Percentiles rank a stretch among this genome's conserved stretches.
Evolutionary conservation across 2,888 invertebrate species (phyloP).

Genomic region (Brenthis ino): DNA sequence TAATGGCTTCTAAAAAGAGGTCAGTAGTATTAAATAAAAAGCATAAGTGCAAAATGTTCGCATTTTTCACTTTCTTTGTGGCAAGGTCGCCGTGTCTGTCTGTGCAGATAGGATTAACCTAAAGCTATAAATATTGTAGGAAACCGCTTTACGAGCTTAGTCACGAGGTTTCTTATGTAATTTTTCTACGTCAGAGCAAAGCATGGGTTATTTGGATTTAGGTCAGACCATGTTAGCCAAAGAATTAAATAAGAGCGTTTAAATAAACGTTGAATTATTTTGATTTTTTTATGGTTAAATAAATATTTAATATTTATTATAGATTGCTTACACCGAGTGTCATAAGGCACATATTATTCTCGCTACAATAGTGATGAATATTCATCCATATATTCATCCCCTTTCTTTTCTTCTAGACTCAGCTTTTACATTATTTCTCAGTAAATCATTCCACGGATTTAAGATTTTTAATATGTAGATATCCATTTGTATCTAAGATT

Average conservation of each 20-base stretch:
- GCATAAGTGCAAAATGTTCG: slow-evolving; percentile 32
- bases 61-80: slow-evolving; percentile 36
- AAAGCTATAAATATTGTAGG: slow-evolving; percentile 36
- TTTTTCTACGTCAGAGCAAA: slow-evolving; percentile 28
- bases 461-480: no score
- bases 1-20: neutral
- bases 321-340: no score
- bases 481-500: no score
- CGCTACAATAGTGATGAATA: no score
- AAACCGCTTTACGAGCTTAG: slow-evolving; percentile 37
- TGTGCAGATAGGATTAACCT: slow-evolving; percentile 37
- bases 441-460: no score
- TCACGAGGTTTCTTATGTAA: slow-evolving; percentile 37
- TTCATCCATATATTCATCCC: no score
- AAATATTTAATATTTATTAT: neutral
- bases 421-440: no score
- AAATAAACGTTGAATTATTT: neutral
- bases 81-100: slow-evolving; percentile 37
- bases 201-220: slow-evolving; percentile 18
- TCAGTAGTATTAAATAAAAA: slow-evolving; percentile 19
- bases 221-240: slow-evolving; percentile 6
- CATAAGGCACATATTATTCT: no score
- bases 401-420: no score
- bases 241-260: neutral
- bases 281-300: no score